Base-by-base conservation (phyloP, 2,888 invertebrate genomes). In the Capitulum mitella region DNA sequence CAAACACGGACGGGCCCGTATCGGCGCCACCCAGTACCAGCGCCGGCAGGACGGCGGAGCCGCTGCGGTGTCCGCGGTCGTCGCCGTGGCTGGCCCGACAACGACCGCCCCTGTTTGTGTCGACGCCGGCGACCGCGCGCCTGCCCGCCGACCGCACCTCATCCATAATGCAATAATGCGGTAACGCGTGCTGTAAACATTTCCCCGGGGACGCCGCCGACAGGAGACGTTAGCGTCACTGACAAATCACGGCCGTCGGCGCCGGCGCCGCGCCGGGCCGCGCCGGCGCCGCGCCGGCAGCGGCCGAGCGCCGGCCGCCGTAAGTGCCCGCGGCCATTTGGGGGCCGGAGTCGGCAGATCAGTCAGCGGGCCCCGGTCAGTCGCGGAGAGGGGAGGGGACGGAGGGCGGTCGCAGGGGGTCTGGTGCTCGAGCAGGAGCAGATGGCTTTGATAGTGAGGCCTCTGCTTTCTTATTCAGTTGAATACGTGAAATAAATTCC, bases 81-180 rank as follows among this genome's bases (percentile, higher is more conserved):
- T 43, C 51, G 19, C 12, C 51, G 51, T 22, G 12, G 3, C 51
- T 19, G 3, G 16, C 12, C 22, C 22, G 19, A 12, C 29, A 8
- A 34, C 22, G 64, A 29, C n/a, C 34, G 14, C 14, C 64, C 32
- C 26, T 70, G 40, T 26, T 70, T 37, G 37, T 32, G 26, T 6
- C 22, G 34, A 14, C 64, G 34, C 6, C 34, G 19, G 34, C 34
- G 19, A 26, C 40, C 10, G 26, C 58, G 37, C 40, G 37, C 40
- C 40, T 43, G 43, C 12, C 43, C 51, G 22, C 64, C 19, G 37
- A 40, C 22, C 40, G 16, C 70, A 70, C 70, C 70, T 70, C 70
- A 70, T 70, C 70, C 70, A 70, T 70, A 40, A 70, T 70, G 70
- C 70, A 70, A 22, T 70, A 70, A 70, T 70, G 70, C 37, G 70